Evolutionary conservation across 2,888 invertebrate genomes (phyloP).

Genomic region (Cheilosia grossa): DNA sequence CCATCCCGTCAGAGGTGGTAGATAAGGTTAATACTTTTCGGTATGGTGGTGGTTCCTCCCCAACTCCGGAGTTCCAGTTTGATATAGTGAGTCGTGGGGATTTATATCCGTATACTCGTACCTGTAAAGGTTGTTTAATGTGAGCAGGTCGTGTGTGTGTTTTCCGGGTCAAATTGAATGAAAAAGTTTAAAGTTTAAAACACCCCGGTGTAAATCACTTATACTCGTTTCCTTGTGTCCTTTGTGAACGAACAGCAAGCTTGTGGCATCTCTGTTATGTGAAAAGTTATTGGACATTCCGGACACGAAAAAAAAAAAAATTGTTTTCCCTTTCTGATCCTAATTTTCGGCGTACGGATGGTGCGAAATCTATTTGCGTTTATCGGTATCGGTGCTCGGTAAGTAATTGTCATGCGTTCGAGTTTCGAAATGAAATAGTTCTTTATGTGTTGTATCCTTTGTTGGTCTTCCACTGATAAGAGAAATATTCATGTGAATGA

Average conservation of each 20-base stretch:
- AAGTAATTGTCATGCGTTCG: slow-evolving; percentile 24
- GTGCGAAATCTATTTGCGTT: slow-evolving; percentile 20
- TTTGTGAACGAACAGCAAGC: slow-evolving; percentile 18
- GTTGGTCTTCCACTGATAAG: slow-evolving; percentile 18
- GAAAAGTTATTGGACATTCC: slow-evolving; percentile 47
- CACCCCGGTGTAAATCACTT: slow-evolving; percentile 39
- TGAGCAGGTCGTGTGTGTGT: slow-evolving; percentile 12
- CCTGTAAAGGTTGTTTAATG: slow-evolving; percentile 12
- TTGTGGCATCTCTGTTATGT: slow-evolving; percentile 29
- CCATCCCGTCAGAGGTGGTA: slow-evolving; percentile 12
- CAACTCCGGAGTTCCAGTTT: slow-evolving; percentile 1
- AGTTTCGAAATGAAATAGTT: slow-evolving; percentile 32
- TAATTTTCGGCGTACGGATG: slow-evolving; percentile 17
- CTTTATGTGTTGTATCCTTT: background rate
- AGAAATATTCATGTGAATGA: slow-evolving; percentile 35
- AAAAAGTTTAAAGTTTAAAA: slow-evolving; percentile 42
- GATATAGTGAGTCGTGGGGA: slow-evolving; percentile 7
- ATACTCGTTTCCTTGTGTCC: slow-evolving; percentile 17
- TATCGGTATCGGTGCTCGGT: slow-evolving; percentile 20
- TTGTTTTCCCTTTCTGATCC: slow-evolving; percentile 11
- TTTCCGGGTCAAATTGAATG: slow-evolving; percentile 46
- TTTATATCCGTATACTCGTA: background rate
- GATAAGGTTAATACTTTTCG: slow-evolving; percentile 43
- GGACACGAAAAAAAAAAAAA: background rate
- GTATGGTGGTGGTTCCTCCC: slow-evolving; percentile 6